Evolutionary conservation across 2,113 vertebrate genomes (phyloP).

Genomic region (Centropristis striata): DNA sequence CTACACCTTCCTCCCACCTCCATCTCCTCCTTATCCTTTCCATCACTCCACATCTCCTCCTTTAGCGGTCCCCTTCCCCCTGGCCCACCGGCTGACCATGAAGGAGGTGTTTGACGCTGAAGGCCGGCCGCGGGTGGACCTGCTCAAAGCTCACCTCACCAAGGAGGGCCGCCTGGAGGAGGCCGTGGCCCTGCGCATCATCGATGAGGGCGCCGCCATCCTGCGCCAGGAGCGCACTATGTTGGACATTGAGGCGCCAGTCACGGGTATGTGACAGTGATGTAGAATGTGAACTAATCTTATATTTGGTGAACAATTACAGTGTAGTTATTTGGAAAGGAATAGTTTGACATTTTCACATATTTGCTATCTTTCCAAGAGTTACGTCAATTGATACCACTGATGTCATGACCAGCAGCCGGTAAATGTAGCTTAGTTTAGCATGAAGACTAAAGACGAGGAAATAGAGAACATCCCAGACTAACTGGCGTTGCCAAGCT

Average conservation of each 20-base stretch:
- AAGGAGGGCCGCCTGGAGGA: conserved; percentile 89
- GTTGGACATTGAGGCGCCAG: conserved; percentile 89
- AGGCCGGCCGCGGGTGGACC: conserved; percentile 88
- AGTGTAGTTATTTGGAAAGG: no score
- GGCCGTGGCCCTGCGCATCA: conserved; percentile 87
- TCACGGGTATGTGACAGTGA: conserved; percentile 82
- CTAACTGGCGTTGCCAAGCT: no score
- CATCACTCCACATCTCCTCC: conserved; percentile 1
- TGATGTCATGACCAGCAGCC: background rate
- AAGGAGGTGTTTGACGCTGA: conserved; percentile 89
- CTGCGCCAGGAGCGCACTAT: conserved; percentile 89
- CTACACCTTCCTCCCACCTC: background rate
- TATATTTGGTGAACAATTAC: background rate
- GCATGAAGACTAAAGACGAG: background rate
- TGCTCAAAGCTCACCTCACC: conserved; percentile 89
- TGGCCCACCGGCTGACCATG: conserved; percentile 89
- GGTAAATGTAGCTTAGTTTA: background rate
- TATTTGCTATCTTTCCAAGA: background rate
- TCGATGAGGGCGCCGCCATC: conserved; percentile 88
- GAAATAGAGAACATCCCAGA: no score
- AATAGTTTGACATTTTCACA: no score
- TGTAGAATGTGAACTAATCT: background rate
- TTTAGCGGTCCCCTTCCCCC: conserved; percentile 88
- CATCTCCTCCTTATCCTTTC: background rate
- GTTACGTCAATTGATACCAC: background rate